Evolutionary conservation across 92 coral and sea anemone species (phyloP).

Genomic region (Parazoanthus atlanticus): DNA sequence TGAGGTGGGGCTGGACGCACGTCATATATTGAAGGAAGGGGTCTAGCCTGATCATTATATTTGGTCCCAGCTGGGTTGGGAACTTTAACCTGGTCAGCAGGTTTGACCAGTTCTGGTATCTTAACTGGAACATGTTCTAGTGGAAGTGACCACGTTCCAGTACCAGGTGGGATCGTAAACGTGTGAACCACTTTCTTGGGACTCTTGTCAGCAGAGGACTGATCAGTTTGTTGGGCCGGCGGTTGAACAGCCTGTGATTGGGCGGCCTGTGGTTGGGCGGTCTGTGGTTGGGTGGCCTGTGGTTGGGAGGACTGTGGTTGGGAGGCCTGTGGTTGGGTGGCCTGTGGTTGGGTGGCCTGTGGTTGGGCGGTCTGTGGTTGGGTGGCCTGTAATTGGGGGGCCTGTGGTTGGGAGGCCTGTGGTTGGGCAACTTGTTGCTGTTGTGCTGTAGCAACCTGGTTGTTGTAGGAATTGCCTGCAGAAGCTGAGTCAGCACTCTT

Average conservation of each 20-base stretch:
- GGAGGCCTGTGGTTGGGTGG: neutral
- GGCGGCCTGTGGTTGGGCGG: neutral
- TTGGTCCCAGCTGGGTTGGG: neutral
- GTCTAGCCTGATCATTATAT: neutral
- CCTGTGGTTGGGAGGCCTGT: conserved; percentile 9
- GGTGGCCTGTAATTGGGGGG: neutral
- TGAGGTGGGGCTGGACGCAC: neutral
- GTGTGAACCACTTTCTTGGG: conserved; percentile 13
- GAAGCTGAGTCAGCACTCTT: neutral
- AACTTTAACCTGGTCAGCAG: conserved; percentile 8
- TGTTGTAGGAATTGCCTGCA: neutral
- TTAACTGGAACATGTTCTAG: neutral
- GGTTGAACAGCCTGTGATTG: neutral
- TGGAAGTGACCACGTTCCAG: neutral
- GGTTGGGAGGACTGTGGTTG: neutral
- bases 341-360: conserved; percentile 8
- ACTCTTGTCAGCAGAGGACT: neutral
- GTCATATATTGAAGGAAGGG: conserved; percentile 7
- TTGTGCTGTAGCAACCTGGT: neutral
- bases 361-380: conserved; percentile 15
- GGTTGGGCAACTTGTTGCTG: conserved; percentile 32
- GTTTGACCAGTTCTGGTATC: conserved; percentile 1
- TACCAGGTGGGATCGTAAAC: neutral
- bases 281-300: neutral
- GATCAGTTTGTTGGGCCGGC: neutral